Percentiles rank a stretch among this genome's conserved stretches.
phyloP scores from a whole-genome alignment of 30 jellyfish, hydroid and myxozoan species.

The Sanderia malayensis region DNA sequence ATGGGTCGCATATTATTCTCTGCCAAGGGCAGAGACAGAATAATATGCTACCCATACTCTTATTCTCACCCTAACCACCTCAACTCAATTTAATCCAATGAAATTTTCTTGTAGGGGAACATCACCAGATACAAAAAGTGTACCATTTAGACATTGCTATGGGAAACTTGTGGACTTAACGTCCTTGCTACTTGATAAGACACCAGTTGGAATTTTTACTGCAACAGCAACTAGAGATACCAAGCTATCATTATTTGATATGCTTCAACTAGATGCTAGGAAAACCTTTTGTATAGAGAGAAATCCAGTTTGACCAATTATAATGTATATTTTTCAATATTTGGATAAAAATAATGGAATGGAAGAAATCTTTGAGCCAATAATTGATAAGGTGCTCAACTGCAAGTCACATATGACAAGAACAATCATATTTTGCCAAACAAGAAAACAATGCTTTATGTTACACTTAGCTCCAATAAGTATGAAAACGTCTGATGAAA shows the following conservation, averaged over 20 bases:
- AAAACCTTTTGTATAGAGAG: constrained; percentile 17
- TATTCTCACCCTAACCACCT: neutral
- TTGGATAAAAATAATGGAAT: constrained; percentile 19
- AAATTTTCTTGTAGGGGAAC: neutral
- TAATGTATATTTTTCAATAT: constrained; percentile 10
- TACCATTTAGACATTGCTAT: constrained; percentile 29
- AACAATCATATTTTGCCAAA: constrained; percentile 36
- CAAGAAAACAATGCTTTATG: constrained; percentile 29
- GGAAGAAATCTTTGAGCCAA: constrained; percentile 18
- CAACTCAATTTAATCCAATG: neutral
- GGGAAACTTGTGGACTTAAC: constrained; percentile 16
- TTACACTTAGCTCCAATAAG: too few relatives aligned
- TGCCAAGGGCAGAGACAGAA: too few relatives aligned
- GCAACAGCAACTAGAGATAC: constrained; percentile 39
- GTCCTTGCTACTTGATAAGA: constrained; percentile 26
- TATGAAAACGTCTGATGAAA: too few relatives aligned
- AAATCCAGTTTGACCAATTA: constrained; percentile 19
- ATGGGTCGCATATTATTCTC: too few relatives aligned
- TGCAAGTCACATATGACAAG: neutral
- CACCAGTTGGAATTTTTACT: constrained; percentile 16
- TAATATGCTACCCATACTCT: too few relatives aligned
- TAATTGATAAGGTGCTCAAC: constrained; percentile 4
- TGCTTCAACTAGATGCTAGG: constrained; percentile 15
- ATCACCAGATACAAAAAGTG: neutral
- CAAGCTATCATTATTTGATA: constrained; percentile 1